A percentile compares a stretch with the other conserved stretches of the same genome.
phyloP scores from a whole-genome alignment of 2,888 invertebrate genomes.

The Ellobium chinense region DNA sequence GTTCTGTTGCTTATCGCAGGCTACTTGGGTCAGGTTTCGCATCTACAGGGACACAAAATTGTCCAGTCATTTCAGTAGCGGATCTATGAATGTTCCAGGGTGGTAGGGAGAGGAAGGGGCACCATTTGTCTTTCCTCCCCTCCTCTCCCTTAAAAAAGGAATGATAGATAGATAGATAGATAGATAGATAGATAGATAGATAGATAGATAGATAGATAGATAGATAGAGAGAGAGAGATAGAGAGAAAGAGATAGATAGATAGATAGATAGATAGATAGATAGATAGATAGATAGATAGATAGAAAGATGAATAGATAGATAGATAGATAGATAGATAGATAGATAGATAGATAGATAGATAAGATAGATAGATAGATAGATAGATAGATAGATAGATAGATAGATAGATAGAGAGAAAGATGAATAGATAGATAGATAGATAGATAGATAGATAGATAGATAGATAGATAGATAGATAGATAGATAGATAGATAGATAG shows the following conservation, averaged over 20 bases:
- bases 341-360: neutral
- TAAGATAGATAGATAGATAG: neutral
- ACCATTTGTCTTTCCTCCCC: too few relatives aligned
- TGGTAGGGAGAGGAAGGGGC: too few relatives aligned
- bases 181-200: neutral
- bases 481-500: neutral
- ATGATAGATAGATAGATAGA: neutral
- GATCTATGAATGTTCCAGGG: too few relatives aligned
- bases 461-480: neutral
- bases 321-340: neutral
- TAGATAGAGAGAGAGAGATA: neutral
- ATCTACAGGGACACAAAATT: too few relatives aligned
- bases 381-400: neutral
- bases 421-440: neutral
- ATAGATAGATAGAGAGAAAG: neutral
- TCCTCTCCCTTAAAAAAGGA: too few relatives aligned
- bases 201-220: neutral
- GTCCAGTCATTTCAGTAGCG: too few relatives aligned
- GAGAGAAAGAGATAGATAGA: neutral
- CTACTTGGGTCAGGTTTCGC: too few relatives aligned
- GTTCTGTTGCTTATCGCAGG: too few relatives aligned
- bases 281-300: neutral
- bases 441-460: neutral
- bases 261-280: neutral
- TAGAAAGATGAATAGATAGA: neutral